phyloP scores from a whole-genome alignment of 2,113 vertebrate genomes.

The Epinephelus cyanopodus region DNA sequence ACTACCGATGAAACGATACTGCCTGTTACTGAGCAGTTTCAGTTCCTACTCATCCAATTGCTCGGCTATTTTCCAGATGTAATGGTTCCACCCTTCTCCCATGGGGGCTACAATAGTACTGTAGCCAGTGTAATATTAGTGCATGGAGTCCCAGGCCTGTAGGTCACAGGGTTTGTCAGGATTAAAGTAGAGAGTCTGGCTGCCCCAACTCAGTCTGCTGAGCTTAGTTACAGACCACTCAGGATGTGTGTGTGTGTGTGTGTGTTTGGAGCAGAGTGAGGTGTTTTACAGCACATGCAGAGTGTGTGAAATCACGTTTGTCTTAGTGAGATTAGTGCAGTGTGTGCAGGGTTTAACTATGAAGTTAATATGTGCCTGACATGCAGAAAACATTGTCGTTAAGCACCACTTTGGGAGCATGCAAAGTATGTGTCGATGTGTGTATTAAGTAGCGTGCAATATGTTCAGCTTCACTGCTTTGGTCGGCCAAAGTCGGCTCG shows the following conservation, averaged over 20 bases:
- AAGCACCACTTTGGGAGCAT: constrained; percentile 53
- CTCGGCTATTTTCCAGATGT: constrained; percentile 29
- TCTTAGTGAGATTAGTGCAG: constrained; percentile 51
- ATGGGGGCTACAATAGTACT: constrained; percentile 29
- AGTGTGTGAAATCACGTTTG: constrained; percentile 64
- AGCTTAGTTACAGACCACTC: constrained; percentile 66
- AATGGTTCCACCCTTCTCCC: constrained; percentile 34
- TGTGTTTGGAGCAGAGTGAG: constrained; percentile 25
- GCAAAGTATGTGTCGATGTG: constrained; percentile 37
- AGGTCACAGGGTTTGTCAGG: constrained; percentile 79
- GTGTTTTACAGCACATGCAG: constrained; percentile 50
- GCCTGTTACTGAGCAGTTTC: constrained; percentile 22
- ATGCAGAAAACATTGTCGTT: constrained; percentile 39
- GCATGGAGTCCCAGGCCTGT: constrained; percentile 27
- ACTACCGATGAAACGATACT: constrained; percentile 20
- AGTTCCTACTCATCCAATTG: constrained; percentile 18
- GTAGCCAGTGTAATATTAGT: constrained; percentile 46
- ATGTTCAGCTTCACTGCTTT: constrained; percentile 57
- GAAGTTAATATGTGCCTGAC: constrained; percentile 40
- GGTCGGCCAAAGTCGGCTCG: constrained; percentile 55
- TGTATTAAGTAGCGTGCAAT: constrained; percentile 45
- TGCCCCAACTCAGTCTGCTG: constrained; percentile 59
- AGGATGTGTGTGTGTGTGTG: constrained; percentile 52
- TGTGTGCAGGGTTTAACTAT: constrained; percentile 45
- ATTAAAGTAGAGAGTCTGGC: constrained; percentile 70